Evolutionary conservation across 2,888 invertebrate genomes (phyloP).

Genomic region (Galerucella calmariensis): DNA sequence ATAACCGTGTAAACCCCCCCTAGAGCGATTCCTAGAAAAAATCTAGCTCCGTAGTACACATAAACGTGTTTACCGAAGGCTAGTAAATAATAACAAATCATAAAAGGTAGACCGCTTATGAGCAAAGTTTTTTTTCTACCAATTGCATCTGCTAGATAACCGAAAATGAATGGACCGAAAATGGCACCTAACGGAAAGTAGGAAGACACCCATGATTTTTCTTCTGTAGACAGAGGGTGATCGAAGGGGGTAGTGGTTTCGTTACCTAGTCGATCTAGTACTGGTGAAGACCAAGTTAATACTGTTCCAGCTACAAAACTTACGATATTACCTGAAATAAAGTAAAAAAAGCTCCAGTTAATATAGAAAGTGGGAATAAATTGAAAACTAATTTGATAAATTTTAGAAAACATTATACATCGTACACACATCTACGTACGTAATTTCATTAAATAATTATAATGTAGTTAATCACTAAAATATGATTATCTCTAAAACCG

Average conservation of each 20-base stretch:
- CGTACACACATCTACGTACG: too few species aligned
- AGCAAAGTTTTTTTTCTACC: slow-evolving; percentile 77
- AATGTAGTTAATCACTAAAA: too few species aligned
- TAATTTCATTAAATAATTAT: too few species aligned
- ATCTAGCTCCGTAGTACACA: slow-evolving; percentile 69
- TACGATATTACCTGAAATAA: slow-evolving; percentile 36
- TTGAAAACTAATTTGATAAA: too few species aligned
- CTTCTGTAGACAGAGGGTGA: slow-evolving; percentile 52
- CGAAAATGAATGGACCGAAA: slow-evolving; percentile 75
- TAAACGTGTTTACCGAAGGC: slow-evolving; percentile 67
- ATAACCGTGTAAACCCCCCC: slow-evolving; percentile 80
- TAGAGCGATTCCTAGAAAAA: slow-evolving; percentile 73
- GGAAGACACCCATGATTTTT: slow-evolving; percentile 67
- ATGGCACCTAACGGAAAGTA: slow-evolving; percentile 61
- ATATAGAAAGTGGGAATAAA: too few species aligned
- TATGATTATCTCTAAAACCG: too few species aligned
- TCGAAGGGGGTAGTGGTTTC: slow-evolving; percentile 60
- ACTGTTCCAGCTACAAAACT: slow-evolving; percentile 40
- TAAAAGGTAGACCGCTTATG: slow-evolving; percentile 69
- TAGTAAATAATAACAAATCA: slow-evolving; percentile 78
- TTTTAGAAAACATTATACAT: too few species aligned
- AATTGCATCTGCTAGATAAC: slow-evolving; percentile 72
- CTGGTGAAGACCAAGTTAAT: slow-evolving; percentile 63
- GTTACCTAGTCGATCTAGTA: slow-evolving; percentile 41
- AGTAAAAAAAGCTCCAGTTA: too few species aligned